Evolutionary conservation across 2,888 invertebrate genomes (phyloP).

Genomic region (Seira musarum): DNA sequence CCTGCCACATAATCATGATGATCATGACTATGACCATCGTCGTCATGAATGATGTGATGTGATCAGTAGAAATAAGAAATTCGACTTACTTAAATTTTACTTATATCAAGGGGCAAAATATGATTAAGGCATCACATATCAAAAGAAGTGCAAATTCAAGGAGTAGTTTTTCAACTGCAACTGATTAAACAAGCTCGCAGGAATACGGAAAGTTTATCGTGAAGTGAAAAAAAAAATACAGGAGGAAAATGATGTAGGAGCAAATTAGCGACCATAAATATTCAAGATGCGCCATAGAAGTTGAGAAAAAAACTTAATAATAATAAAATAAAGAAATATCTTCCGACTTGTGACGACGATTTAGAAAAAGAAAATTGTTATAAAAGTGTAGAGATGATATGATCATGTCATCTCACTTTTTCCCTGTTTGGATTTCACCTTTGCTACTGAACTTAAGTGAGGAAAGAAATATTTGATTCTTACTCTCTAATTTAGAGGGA

Average conservation of each 20-base stretch:
- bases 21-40: neutral
- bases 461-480: neutral
- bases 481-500: no score
- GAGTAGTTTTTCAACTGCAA: neutral
- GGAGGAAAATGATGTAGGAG: no score
- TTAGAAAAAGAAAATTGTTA: neutral
- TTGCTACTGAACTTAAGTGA: conserved; percentile 41
- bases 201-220: conserved; percentile 18
- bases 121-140: neutral
- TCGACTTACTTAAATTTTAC: no score
- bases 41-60: no score
- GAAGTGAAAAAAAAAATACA: no score
- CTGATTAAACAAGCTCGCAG: conserved; percentile 20
- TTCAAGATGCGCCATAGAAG: conserved; percentile 25
- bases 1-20: no score
- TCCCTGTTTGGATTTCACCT: conserved; percentile 25
- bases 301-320: conserved; percentile 34
- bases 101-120: no score
- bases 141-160: neutral
- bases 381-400: neutral
- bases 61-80: no score
- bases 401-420: conserved; percentile 39
- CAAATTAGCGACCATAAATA: conserved; percentile 52
- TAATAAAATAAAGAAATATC: no score
- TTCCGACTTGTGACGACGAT: neutral